A percentile compares a stretch with the other conserved stretches of the same genome.
These are phyloP conservation scores for Cyprinus carpio DNA, from an alignment of 2,113 vertebrate species.

Conservation along the genomic window DNA sequence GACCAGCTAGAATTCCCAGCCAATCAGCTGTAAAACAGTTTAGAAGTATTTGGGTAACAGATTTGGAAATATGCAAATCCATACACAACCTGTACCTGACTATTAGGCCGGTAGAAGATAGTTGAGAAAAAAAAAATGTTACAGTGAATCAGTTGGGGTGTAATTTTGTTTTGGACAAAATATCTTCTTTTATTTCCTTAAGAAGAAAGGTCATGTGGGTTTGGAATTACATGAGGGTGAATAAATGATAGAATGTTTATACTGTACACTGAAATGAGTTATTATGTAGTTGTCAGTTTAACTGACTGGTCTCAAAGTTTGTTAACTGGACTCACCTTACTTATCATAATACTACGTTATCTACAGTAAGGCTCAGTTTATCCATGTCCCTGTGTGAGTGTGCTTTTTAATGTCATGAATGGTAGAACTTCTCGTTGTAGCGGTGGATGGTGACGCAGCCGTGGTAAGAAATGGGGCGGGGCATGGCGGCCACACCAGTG, in stretches of 20 bases:
- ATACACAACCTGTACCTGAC: not conserved
- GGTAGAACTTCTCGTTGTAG: conserved; percentile 93
- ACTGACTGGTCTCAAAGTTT: conserved; percentile 13
- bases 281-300: conserved; percentile 26
- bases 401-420: conserved; percentile 70
- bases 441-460: conserved; percentile 98
- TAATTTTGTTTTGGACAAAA: no score
- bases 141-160: no score
- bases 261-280: conserved; percentile 14
- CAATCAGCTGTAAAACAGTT: not conserved
- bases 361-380: conserved; percentile 29
- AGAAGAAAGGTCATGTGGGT: no score
- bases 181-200: no score
- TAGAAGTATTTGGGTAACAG: not conserved
- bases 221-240: no score
- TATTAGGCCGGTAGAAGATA: no score
- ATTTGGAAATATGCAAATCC: not conserved
- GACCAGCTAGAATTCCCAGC: not conserved
- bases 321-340: conserved; percentile 10
- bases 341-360: not conserved
- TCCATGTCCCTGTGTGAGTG: conserved; percentile 21
- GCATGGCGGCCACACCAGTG: conserved; percentile 94
- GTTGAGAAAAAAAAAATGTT: no score
- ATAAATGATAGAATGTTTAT: not conserved
- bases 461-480: conserved; percentile 94